A percentile compares a stretch with the other conserved stretches of the same genome.
phyloP scores from a whole-genome alignment of 35 echinoderm and acorn worm species.

The Chiridota heheva region DNA sequence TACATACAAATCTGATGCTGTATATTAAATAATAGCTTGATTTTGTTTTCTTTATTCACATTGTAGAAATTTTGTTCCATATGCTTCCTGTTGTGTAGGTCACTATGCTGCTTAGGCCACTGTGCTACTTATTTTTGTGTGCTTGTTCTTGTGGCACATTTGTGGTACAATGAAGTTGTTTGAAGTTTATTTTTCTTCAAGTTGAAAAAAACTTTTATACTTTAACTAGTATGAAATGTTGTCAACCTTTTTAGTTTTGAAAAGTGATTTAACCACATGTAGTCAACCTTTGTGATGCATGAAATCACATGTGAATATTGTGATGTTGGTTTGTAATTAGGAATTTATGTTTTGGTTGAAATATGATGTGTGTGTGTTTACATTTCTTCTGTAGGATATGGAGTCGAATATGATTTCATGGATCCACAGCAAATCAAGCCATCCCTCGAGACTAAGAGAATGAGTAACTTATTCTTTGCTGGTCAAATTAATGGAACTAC shows the following conservation, averaged over 20 bases:
- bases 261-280: too few relatives aligned
- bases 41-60: background rate
- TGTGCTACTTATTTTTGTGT: too few relatives aligned
- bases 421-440: conserved; percentile 83
- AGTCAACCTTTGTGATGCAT: too few relatives aligned
- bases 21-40: too few relatives aligned
- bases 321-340: background rate
- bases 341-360: background rate
- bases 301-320: background rate
- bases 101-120: too few relatives aligned
- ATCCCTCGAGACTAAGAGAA: conserved; percentile 80
- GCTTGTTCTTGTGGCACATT: too few relatives aligned
- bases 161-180: too few relatives aligned
- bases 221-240: too few relatives aligned
- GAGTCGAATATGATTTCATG: conserved; percentile 94
- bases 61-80: background rate
- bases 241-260: too few relatives aligned
- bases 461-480: conserved; percentile 86
- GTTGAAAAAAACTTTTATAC: too few relatives aligned
- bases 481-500: conserved; percentile 99
- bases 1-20: too few relatives aligned
- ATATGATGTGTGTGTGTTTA: background rate
- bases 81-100: background rate
- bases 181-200: too few relatives aligned
- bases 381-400: conserved; percentile 58